Evolutionary conservation across 2,888 invertebrate genomes (phyloP).

Genomic region (Sarcophaga variegata): DNA sequence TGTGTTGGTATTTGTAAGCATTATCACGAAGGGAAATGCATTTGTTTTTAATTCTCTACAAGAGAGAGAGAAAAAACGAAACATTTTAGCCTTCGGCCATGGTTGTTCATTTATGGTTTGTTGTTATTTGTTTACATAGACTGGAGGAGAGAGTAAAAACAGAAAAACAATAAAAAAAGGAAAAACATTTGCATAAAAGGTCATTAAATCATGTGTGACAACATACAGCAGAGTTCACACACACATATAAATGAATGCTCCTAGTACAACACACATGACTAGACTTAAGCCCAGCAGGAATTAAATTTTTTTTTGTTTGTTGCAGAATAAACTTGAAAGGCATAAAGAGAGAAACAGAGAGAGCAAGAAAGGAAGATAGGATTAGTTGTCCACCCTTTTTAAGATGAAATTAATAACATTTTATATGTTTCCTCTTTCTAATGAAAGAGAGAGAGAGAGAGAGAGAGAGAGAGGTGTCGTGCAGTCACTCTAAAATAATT

Average conservation of each 20-base stretch:
- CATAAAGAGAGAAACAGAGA: not conserved
- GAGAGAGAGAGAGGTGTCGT: conserved; percentile 3
- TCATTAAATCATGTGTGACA: conserved; percentile 68
- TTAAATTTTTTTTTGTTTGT: not conserved
- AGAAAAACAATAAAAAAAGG: not conserved
- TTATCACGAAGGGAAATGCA: not conserved
- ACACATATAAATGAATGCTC: not conserved
- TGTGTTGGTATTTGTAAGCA: too few relatives aligned
- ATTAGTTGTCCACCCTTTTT: conserved; percentile 38
- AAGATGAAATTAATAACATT: conserved; percentile 44
- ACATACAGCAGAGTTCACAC: not conserved
- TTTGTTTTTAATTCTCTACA: not conserved
- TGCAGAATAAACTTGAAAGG: not conserved
- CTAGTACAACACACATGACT: conserved; percentile 17
- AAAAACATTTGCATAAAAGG: conserved; percentile 67
- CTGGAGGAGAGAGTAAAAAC: not conserved
- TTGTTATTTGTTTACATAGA: conserved; percentile 39
- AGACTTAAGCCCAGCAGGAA: conserved; percentile 31
- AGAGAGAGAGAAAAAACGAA: not conserved
- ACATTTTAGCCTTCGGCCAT: not conserved
- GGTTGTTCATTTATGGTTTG: conserved; percentile 33
- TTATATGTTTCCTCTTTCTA: not conserved
- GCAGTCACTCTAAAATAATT: conserved; percentile 62
- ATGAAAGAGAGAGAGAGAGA: not conserved
- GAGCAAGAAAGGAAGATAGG: conserved; percentile 13